These are phyloP conservation scores for Cotesia glomerata DNA, from an alignment of 1,140 invertebrate species.

Conservation along the genomic window DNA sequence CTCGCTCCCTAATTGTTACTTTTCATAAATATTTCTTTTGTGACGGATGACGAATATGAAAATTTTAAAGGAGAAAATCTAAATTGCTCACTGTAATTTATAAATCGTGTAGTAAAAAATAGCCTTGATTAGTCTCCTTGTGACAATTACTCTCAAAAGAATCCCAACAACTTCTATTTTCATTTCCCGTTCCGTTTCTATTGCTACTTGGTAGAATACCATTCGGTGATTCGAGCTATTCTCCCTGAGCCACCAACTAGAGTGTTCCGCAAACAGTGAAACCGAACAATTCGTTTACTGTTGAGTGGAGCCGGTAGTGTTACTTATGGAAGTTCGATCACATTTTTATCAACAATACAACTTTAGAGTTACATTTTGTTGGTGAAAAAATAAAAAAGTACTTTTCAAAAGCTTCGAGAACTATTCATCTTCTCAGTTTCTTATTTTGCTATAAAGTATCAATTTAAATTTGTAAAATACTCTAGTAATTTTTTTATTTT, in stretches of 20 bases:
- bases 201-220: background rate
- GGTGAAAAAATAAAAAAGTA: background rate
- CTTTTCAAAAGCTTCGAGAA: too few relatives aligned
- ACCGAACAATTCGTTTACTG: constrained; percentile 37
- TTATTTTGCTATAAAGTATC: too few relatives aligned
- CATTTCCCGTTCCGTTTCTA: background rate
- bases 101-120: background rate
- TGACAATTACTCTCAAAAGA: background rate
- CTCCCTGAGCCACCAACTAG: constrained; percentile 38
- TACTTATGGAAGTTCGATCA: background rate
- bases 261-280: constrained; percentile 46
- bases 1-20: background rate
- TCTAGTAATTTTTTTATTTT: too few relatives aligned
- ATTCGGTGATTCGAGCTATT: constrained; percentile 7
- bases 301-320: background rate
- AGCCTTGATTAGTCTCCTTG: background rate
- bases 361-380: background rate
- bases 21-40: background rate
- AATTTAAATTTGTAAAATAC: too few relatives aligned
- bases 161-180: background rate
- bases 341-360: background rate
- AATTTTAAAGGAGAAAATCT: background rate
- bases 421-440: too few relatives aligned
- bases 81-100: too few relatives aligned
- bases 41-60: background rate